Evolutionary conservation across 2,888 invertebrate species (phyloP).

Genomic region (Drosophila incognita): DNA sequence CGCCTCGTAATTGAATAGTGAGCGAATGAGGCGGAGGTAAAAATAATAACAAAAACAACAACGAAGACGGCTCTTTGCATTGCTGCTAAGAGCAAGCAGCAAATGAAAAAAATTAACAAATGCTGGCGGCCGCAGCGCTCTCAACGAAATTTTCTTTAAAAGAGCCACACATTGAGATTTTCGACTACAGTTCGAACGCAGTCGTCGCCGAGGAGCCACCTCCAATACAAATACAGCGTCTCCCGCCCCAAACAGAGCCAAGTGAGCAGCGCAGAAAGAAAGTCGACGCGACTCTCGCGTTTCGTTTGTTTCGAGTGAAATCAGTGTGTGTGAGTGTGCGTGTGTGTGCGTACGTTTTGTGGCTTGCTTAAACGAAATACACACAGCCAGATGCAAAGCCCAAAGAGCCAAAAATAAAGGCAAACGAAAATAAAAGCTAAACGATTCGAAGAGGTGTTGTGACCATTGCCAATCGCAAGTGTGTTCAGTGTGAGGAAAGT

Average conservation of each 20-base stretch:
- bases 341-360: background rate
- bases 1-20: constrained; percentile 41
- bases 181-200: constrained; percentile 77
- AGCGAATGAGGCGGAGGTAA: constrained; percentile 9
- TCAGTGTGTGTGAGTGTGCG: constrained; percentile 24
- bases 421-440: constrained; percentile 56
- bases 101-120: constrained; percentile 3
- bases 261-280: constrained; percentile 62
- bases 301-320: constrained; percentile 63
- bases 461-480: constrained; percentile 57
- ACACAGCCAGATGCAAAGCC: constrained; percentile 22
- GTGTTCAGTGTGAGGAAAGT: constrained; percentile 68
- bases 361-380: constrained; percentile 25
- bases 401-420: constrained; percentile 19
- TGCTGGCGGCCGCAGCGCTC: constrained; percentile 42
- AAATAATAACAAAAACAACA: constrained; percentile 3
- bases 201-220: constrained; percentile 72
- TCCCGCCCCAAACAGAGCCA: constrained; percentile 11
- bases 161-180: constrained; percentile 58
- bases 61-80: constrained; percentile 40
- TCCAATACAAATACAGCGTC: constrained; percentile 18
- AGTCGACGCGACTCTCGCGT: constrained; percentile 59
- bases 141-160: constrained; percentile 79
- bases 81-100: constrained; percentile 57
- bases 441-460: constrained; percentile 43